Evolutionary conservation across 2,888 invertebrate genomes (phyloP).

Genomic region (Zele albiditarsus): DNA sequence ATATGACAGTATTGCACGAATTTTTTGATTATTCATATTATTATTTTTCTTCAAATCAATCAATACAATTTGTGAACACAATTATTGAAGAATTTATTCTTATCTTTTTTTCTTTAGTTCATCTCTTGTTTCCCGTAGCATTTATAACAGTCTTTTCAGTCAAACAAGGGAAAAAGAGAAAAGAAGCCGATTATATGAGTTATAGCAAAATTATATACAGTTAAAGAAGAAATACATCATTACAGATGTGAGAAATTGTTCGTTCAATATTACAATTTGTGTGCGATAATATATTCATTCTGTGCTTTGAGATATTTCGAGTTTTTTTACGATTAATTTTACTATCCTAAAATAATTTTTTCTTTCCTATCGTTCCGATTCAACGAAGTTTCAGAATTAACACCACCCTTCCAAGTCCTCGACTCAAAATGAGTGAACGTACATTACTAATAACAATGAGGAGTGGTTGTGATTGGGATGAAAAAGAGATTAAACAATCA

Average conservation of each 20-base stretch:
- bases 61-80: constrained; percentile 24
- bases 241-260: background rate
- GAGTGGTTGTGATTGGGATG: background rate
- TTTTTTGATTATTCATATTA: background rate
- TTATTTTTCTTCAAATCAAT: constrained; percentile 10
- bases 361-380: background rate
- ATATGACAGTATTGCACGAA: constrained; percentile 9
- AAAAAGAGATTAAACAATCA: background rate
- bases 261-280: background rate
- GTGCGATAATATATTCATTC: background rate
- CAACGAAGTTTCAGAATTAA: background rate
- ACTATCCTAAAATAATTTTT: background rate
- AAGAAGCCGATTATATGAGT: background rate
- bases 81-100: constrained; percentile 20
- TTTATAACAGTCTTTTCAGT: constrained; percentile 14
- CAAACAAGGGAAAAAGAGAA: background rate
- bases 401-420: background rate
- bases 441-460: constrained; percentile 20
- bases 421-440: background rate
- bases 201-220: background rate
- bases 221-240: background rate
- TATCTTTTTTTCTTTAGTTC: background rate
- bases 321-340: background rate
- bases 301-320: background rate
- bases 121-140: background rate